Conservation (phyloP, 2,113 vertebrate species). For the Bos javanicus region DNA sequence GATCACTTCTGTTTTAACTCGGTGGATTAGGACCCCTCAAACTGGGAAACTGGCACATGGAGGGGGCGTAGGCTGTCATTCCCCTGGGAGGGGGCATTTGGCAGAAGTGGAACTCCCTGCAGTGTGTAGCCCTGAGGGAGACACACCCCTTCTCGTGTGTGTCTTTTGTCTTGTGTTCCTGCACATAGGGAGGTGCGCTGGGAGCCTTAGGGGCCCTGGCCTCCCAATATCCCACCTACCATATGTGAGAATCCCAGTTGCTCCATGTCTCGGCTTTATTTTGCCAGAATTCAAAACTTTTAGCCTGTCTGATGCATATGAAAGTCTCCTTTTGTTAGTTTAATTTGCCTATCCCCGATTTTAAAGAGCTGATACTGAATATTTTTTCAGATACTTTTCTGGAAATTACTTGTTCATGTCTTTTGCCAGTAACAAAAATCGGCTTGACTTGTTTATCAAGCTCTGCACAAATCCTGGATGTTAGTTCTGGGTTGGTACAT, state of each 20-base stretch:
- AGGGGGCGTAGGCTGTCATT: not conserved
- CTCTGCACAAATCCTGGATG: not conserved
- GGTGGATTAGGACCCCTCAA: not conserved
- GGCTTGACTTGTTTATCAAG: not conserved
- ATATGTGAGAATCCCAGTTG: not conserved
- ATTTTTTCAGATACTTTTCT: not conserved
- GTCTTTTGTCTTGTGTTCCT: not conserved
- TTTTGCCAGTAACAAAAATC: not conserved
- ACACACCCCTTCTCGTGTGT: not conserved
- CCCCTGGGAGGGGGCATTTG: fast-evolving
- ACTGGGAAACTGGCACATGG: not conserved
- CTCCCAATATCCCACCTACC: not conserved
- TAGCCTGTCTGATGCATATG: not conserved
- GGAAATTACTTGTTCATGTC: not conserved
- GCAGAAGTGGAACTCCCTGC: not conserved
- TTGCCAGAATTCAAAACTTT: not conserved
- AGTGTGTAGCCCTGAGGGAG: too few species aligned
- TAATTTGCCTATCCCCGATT: not conserved
- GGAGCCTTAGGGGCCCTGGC: not conserved
- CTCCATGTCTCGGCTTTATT: not conserved
- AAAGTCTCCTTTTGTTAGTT: not conserved
- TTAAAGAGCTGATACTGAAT: not conserved
- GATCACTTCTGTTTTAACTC: not conserved
- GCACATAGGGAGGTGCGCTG: not conserved
- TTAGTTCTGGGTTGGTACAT: not conserved